Base-by-base conservation (phyloP, 23 tunicate genomes). In the Halocynthia aurantium region DNA sequence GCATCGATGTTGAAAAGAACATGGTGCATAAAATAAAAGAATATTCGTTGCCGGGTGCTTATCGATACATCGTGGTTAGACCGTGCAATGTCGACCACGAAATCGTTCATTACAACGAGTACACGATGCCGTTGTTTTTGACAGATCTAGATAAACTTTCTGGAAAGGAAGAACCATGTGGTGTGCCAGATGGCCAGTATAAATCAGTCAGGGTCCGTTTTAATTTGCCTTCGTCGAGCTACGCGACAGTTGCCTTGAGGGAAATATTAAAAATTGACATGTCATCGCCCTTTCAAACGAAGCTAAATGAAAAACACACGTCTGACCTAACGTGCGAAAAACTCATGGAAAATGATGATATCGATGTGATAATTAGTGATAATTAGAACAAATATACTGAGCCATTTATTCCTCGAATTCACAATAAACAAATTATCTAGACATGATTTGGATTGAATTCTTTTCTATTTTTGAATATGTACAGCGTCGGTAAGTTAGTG, bases 161-260 rank as follows among this genome's bases (percentile, higher is more conserved):
- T 65, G 52, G 63, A 11, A 49, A 54, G 15, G 81, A 64, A 50
- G 22, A 17, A 40, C 57, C 85, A 11, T 60, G 13, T 11, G n/a
- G 10, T 68, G 55, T 86, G 57, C 8, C 80, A 81, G 89, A 80
- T 49, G 97, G 90, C n/a, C 61, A 76, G 20, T 84, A 57, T 22
- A 22, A 50, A 5, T 86, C 90, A 19, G 62, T 84, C 50, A 58
- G 76, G 8, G 19, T 84, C 18, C 53, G 69, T 7, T 90, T 90
- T 67, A 8, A 63, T 18, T 79, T 90, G 9, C 86, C 86, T 8
- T 50, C 97, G 44, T 84, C 90, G 7, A 53, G 84, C 54, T 90
- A 90, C 76, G 97, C 97, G 0, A 90, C 90, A 6, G 84, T 90
- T 52, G 97, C 97, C 8, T 65, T 90, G 82, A 76, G 97, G 6